phyloP scores from a whole-genome alignment of 2,888 invertebrate species.

The Neoascia interrupta region DNA sequence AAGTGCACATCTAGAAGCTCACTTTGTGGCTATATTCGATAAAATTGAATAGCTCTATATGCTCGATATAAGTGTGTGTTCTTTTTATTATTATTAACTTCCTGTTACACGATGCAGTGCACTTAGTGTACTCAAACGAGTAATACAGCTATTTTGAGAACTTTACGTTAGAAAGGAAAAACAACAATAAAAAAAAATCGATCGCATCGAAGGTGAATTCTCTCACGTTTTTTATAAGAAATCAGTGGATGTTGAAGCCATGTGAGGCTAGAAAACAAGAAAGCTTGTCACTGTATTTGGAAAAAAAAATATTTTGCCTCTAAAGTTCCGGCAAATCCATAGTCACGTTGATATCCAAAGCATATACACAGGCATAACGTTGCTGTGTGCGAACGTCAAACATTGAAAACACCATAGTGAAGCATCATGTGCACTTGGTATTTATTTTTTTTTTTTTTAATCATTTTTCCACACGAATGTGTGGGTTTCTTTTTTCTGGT shows the following conservation, averaged over 20 bases:
- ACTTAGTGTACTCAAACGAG: not conserved
- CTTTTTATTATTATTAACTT: not conserved
- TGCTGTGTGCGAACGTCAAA: not conserved
- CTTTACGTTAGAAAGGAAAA: too few species aligned
- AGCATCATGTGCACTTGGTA: not conserved
- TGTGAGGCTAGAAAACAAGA: slow-evolving; percentile 14
- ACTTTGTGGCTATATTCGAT: not conserved
- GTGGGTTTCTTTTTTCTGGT: too few species aligned
- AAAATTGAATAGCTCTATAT: not conserved
- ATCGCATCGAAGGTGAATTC: slow-evolving; percentile 35
- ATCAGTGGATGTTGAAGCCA: slow-evolving; percentile 10
- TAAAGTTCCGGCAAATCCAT: not conserved
- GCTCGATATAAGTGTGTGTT: not conserved
- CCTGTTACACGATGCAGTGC: not conserved
- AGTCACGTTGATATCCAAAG: slow-evolving; percentile 11
- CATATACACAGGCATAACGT: not conserved
- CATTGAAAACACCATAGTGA: not conserved
- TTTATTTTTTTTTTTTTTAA: not conserved
- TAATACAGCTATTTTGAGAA: too few species aligned
- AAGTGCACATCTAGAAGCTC: not conserved
- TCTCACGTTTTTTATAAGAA: slow-evolving; percentile 31
- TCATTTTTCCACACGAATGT: too few species aligned
- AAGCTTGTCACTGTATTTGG: too few species aligned
- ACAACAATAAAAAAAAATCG: too few species aligned
- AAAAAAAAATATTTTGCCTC: not conserved